Conservation (phyloP, 2,113 vertebrate species). For the Onychorhynchus coronatus region DNA sequence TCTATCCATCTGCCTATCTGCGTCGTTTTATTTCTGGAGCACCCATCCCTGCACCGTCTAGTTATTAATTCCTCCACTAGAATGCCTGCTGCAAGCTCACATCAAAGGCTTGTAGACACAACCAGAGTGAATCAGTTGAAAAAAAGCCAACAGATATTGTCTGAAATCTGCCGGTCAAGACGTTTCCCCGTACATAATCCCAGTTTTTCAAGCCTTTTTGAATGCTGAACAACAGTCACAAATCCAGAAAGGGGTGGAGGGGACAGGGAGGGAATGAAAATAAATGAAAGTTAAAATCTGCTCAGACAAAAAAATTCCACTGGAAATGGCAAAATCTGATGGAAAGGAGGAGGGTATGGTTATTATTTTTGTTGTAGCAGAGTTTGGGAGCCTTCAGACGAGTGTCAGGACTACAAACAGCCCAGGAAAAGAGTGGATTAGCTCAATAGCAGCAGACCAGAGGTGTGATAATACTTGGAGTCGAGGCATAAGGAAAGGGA, state of each 20-base stretch:
- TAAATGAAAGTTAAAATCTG: neutral
- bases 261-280: neutral
- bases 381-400: neutral
- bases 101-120: neutral
- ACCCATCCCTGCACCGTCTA: neutral
- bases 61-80: neutral
- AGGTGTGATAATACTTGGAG: neutral
- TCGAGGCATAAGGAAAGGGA: neutral
- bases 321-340: neutral
- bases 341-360: neutral
- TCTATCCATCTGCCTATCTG: neutral
- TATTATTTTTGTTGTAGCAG: neutral
- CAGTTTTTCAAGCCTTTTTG: neutral
- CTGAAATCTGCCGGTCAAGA: neutral
- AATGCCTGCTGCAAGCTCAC: neutral
- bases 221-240: neutral
- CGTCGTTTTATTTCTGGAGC: neutral
- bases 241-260: neutral
- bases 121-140: neutral
- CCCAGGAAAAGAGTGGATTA: neutral
- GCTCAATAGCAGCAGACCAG: neutral
- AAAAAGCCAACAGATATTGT: neutral
- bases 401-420: neutral
- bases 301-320: neutral
- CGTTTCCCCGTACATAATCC: neutral